Evolutionary conservation across 2,113 vertebrate genomes (phyloP), one percentile per base, ranked within the genome.

Genomic region (Scartelaos histophorus): DNA sequence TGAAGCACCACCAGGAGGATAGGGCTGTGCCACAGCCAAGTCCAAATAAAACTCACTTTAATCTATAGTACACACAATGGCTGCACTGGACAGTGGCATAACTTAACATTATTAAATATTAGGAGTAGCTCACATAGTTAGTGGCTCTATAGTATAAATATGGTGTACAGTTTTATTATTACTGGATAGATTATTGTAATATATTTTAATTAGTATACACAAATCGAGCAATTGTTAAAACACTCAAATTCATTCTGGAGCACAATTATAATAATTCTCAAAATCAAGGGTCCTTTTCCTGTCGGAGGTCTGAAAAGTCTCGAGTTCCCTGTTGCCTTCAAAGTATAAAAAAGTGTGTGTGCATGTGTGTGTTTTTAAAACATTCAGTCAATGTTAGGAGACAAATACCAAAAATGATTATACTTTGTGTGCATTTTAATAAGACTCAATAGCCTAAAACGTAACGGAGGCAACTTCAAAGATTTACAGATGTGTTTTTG

Each of bases 1-100:
- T 75, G 75, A 88, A 92, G 86, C 81, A 86, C 83, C 82, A 73
- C 81, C 86, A 69, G 71, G 85, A 87, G 91, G 81, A 87, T 85
- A 72, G 70, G 78, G 76, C 70, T 66, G 77, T 81, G 74, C 78
- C 38, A 84, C 72, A 81, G 79, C 73, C n/a, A 74, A 75, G 62
- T 13, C 82, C 72, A 87, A 85, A 74, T 71, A 58, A 79, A 89
- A 83, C 76, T 66, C 75, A 82, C 73, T 79, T 77, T 75, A 82
- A 82, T 60, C 61, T 71, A 73, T 73, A 57, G 49, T 67, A 1
- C 75, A 76, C n/a, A 56, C 13, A 12, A 54, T 5, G 47, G 47
- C 13, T 16, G 51, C 51, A n/a, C 17, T n/a, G 51, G 51, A 53
- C 51, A n/a, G n/a, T n/a, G 17, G 17, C 19, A 53, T 10, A 53